Conservation (phyloP, 2,797 vertebrate species). For the Syngnathus rostellatus region DNA sequence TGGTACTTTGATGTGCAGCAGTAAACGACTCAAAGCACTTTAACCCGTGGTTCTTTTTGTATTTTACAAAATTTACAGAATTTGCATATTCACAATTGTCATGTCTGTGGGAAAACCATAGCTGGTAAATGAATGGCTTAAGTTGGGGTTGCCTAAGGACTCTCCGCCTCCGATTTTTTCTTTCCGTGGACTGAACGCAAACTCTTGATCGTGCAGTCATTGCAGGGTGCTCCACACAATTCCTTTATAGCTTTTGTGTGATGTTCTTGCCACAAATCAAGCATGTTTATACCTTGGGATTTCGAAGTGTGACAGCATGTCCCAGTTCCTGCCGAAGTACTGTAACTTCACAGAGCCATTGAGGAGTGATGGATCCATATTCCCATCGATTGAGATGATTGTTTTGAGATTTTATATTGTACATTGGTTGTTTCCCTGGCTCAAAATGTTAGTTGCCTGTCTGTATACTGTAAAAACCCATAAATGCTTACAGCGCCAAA, state of each 20-base stretch:
- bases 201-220: neutral
- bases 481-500: neutral
- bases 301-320: neutral
- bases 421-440: too few relatives aligned
- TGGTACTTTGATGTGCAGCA: slow-evolving; percentile 11
- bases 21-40: neutral
- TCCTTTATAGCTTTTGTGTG: neutral
- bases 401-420: neutral
- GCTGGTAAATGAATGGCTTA: too few relatives aligned
- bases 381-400: neutral
- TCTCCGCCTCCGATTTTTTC: neutral
- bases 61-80: neutral
- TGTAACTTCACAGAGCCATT: neutral
- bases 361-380: neutral
- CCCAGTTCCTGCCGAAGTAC: neutral
- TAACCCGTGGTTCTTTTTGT: neutral
- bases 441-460: neutral
- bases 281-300: neutral
- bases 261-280: neutral
- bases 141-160: neutral
- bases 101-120: too few relatives aligned
- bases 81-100: too few relatives aligned
- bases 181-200: neutral
- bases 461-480: neutral
- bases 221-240: neutral